phyloP scores from a whole-genome alignment of 1,140 invertebrate species.

The Lordiphosa stackelbergi region DNA sequence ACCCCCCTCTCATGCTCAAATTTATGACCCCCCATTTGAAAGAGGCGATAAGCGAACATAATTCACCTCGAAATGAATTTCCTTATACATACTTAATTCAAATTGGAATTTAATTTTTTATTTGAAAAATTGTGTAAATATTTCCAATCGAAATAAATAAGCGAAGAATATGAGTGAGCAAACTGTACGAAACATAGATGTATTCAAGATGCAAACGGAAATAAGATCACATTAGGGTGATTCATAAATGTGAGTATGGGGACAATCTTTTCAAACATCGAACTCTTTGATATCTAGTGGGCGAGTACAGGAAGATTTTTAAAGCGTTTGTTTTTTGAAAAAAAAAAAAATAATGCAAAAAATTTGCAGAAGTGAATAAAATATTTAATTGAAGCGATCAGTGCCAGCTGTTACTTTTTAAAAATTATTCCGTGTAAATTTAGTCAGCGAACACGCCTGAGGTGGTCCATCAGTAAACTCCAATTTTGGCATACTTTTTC shows the following conservation, averaged over 20 bases:
- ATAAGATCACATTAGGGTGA: slow-evolving; percentile 1
- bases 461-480: too few relatives aligned
- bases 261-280: too few relatives aligned
- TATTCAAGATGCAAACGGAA: not conserved
- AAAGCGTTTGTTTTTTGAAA: too few relatives aligned
- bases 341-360: too few relatives aligned
- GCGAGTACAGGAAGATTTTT: too few relatives aligned
- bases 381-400: too few relatives aligned
- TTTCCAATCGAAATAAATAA: slow-evolving; percentile 55
- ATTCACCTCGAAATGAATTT: slow-evolving; percentile 5
- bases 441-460: too few relatives aligned
- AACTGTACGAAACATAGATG: not conserved
- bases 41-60: slow-evolving; percentile 42
- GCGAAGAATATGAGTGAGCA: not conserved
- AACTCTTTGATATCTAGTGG: too few relatives aligned
- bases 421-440: too few relatives aligned
- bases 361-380: too few relatives aligned
- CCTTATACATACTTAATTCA: slow-evolving; percentile 39
- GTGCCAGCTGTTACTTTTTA: too few relatives aligned
- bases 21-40: slow-evolving; percentile 54
- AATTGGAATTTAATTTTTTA: slow-evolving; percentile 64
- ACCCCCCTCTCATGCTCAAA: slow-evolving; percentile 9
- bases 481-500: too few relatives aligned
- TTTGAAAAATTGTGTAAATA: slow-evolving; percentile 59
- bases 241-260: not conserved